Conservation (phyloP, 2,797 vertebrate genomes). For the Aplochiton taeniatus region DNA sequence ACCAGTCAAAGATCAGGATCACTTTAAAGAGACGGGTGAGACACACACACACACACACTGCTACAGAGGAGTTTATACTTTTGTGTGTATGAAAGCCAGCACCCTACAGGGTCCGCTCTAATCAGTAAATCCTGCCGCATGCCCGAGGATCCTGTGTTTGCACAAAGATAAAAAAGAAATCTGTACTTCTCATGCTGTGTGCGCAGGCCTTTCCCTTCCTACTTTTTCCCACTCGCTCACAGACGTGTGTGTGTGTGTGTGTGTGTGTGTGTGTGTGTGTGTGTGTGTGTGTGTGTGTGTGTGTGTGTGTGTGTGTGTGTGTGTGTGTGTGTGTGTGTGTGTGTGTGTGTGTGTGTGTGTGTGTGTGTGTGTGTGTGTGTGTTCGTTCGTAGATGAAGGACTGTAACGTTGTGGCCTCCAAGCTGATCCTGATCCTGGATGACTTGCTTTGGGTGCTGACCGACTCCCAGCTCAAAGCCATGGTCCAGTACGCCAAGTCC, state of each 20-base stretch:
- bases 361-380: background rate
- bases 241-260: background rate
- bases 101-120: background rate
- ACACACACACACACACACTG: constrained; percentile 18
- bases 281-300: background rate
- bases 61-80: background rate
- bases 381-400: constrained; percentile 85
- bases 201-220: background rate
- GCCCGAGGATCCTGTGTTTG: background rate
- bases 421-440: constrained; percentile 92
- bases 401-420: constrained; percentile 96
- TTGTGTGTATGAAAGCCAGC: background rate
- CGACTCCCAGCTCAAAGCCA: constrained; percentile 97
- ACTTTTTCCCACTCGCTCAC: too few relatives aligned
- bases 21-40: constrained; percentile 97
- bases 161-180: background rate
- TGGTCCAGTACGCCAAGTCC: constrained; percentile 98
- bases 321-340: background rate
- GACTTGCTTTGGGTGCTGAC: constrained; percentile 98
- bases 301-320: background rate
- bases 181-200: constrained; percentile 2
- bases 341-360: background rate
- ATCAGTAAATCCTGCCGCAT: background rate
- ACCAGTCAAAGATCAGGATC: constrained; percentile 96
- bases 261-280: background rate